Evolutionary conservation across 2,113 vertebrate genomes (phyloP), one percentile per base, ranked within the genome.

Genomic region (Megaceryle torquata): DNA sequence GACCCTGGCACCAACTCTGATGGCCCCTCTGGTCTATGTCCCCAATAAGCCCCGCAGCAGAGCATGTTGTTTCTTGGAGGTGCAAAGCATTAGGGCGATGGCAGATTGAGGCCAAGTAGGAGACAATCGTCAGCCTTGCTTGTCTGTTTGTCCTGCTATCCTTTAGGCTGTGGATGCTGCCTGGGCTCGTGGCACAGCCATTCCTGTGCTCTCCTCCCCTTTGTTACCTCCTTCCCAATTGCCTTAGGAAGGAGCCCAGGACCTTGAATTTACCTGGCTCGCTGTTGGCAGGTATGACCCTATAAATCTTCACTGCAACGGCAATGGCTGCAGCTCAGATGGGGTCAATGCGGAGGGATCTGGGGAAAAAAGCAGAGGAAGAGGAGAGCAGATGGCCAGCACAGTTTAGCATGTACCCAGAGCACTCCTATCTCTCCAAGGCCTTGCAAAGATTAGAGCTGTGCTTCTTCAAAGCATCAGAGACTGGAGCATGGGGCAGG

Each of bases 401-500:
- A 2, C 29, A 16, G 51, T 59, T 96, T 70, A 81, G 51, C 21
- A 0, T 20, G 44, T 70, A 82, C 63, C 39, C 22, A 0, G 67
- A 59, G 71, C 7, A 22, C 65, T 90, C 25, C 91, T 95, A 92
- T 95, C 88, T 95, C 88, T 94, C 78, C 90, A 95, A 95, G 88
- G 93, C 72, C 95, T 97, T 1, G 0, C 37, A 89, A 88, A 93
- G 95, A 94, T 97, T 97, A 93, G 20, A 88, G 77, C 83, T 25
- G 76, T 0, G 0, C 72, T 80, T 92, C 88, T 97, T 96, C 95
- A 96, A 96, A 97, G 95, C 56, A 0, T 7, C 56, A 93, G 93
- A 87, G 80, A 88, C 13, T 24, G 77, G 44, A 81, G 70, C 2
- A 1, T 3, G 10, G 80, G 61, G 57, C 72, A 70, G 85, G 24